phyloP scores from a whole-genome alignment of 2,113 vertebrate species.

The Thamnophis sirtalis region DNA sequence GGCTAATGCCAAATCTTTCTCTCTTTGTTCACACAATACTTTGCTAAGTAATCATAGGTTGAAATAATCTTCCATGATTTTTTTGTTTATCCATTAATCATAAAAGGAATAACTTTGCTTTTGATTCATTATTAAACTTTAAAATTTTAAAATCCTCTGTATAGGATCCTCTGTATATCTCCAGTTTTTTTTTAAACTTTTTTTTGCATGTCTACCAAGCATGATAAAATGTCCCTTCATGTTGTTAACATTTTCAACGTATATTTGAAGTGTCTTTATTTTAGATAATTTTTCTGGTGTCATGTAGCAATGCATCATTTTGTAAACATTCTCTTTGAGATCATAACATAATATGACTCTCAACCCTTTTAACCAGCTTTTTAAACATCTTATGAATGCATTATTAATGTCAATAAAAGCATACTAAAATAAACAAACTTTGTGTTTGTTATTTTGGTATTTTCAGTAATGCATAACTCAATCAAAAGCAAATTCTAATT shows the following conservation, averaged over 20 bases:
- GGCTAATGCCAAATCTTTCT: neutral
- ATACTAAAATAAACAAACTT: slow-evolving; percentile 30
- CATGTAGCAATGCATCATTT: neutral
- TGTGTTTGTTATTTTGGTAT: neutral
- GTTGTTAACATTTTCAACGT: neutral
- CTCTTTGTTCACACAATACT: neutral
- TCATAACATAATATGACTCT: neutral
- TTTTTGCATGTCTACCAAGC: neutral
- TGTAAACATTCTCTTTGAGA: neutral
- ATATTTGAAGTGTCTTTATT: neutral
- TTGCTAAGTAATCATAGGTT: neutral
- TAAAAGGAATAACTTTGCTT: neutral
- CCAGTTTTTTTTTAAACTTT: neutral
- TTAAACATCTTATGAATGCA: slow-evolving; percentile 4
- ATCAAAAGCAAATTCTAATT: slow-evolving; percentile 22
- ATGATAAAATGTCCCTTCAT: neutral
- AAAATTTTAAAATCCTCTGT: neutral
- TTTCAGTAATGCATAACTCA: slow-evolving; percentile 18
- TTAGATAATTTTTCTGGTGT: neutral
- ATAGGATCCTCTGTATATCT: neutral
- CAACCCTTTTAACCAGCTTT: neutral
- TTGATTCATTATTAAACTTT: neutral
- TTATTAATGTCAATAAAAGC: slow-evolving; percentile 25
- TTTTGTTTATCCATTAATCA: neutral
- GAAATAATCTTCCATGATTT: neutral